Percentiles rank a stretch among this genome's conserved stretches.
Conservation (phyloP, 2,113 vertebrate species). For the Clarias gariepinus region DNA sequence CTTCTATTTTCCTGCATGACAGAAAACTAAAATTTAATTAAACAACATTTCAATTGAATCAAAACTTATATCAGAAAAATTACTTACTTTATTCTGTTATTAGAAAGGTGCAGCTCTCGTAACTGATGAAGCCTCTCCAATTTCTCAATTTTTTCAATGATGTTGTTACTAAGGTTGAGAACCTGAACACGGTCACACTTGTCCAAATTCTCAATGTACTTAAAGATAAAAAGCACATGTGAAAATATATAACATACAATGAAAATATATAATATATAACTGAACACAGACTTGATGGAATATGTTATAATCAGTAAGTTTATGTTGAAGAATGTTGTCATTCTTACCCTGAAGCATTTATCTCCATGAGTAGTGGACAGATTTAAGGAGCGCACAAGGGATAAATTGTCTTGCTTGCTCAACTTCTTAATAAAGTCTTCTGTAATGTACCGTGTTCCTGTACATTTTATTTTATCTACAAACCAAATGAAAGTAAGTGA, state of each 20-base stretch:
- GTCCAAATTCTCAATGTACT: slow-evolving; percentile 89
- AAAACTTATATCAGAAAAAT: too few species aligned
- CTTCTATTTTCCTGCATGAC: slow-evolving; percentile 81
- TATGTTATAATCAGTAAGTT: background rate
- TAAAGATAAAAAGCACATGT: slow-evolving; percentile 45
- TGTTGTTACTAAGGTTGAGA: slow-evolving; percentile 80
- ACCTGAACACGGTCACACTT: slow-evolving; percentile 78
- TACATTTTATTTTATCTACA: slow-evolving; percentile 64
- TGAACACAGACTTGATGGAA: background rate
- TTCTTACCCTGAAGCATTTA: slow-evolving; percentile 81
- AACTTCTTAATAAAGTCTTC: slow-evolving; percentile 75
- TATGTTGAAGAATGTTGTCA: background rate
- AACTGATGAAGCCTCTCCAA: slow-evolving; percentile 76
- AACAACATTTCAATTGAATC: background rate
- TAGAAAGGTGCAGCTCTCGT: slow-evolving; percentile 80
- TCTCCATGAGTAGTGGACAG: slow-evolving; percentile 77
- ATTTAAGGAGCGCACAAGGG: slow-evolving; percentile 72
- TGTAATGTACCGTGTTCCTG: slow-evolving; percentile 79
- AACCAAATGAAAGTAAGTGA: slow-evolving; percentile 15
- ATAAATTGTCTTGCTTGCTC: slow-evolving; percentile 77
- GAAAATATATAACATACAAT: background rate
- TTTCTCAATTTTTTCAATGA: slow-evolving; percentile 83
- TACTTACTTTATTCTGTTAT: slow-evolving; percentile 76
- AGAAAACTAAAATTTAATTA: background rate
- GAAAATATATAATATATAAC: background rate